Evolutionary conservation across 2,797 vertebrate genomes (phyloP).

Genomic region (Schizopygopsis malacanthus): DNA sequence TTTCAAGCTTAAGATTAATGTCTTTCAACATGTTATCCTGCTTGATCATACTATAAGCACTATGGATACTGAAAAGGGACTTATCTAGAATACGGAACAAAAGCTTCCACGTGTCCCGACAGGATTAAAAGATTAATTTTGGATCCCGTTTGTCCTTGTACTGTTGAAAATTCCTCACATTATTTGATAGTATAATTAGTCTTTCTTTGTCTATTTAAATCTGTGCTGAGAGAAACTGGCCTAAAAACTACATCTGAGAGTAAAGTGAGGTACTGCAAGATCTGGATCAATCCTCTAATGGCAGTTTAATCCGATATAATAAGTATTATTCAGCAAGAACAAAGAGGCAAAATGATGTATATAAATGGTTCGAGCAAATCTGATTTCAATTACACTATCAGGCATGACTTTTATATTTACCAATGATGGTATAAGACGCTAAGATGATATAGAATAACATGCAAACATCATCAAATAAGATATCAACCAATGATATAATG

Average conservation of each 20-base stretch:
- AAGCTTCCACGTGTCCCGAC: constrained; percentile 12
- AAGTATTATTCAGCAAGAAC: constrained; percentile 1
- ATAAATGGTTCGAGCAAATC: not conserved
- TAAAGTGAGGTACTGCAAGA: constrained; percentile 4
- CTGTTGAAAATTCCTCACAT: constrained; percentile 11
- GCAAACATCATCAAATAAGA: not conserved
- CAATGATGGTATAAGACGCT: not conserved
- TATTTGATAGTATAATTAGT: constrained; percentile 27
- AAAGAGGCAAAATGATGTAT: not conserved
- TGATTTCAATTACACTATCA: not conserved
- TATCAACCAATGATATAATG: not conserved
- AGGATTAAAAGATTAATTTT: constrained; percentile 34
- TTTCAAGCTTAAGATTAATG: not conserved
- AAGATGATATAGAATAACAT: not conserved
- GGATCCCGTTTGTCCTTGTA: constrained; percentile 18
- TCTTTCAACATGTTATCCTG: not conserved
- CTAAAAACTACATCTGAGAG: not conserved
- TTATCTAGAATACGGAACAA: not conserved
- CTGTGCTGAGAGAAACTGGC: constrained; percentile 1
- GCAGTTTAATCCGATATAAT: not conserved
- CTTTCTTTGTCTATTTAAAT: constrained; percentile 26
- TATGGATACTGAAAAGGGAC: not conserved
- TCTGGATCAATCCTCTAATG: constrained; percentile 27
- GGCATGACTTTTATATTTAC: not conserved
- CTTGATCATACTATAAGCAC: constrained; percentile 10